Conservation (phyloP, 2,888 invertebrate species). For the Leucophenga maculata region DNA sequence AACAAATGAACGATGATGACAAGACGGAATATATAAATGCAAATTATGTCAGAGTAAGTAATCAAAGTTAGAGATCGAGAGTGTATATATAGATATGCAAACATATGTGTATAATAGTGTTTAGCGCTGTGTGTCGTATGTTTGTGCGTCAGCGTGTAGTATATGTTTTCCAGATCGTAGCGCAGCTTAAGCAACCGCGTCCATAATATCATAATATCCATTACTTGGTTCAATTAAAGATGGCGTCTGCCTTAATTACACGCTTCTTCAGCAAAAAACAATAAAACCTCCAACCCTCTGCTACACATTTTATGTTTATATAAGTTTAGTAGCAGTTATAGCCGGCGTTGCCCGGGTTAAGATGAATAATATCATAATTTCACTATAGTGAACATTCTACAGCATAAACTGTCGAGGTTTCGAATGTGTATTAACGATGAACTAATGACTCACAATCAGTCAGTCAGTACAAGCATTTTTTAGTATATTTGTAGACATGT, state of each 20-base stretch:
- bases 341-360: too few species aligned
- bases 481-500: too few species aligned
- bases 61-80: conserved; percentile 7
- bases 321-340: neutral
- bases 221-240: conserved; percentile 19
- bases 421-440: neutral
- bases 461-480: too few species aligned
- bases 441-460: neutral
- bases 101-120: neutral
- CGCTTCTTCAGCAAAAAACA: conserved; percentile 35
- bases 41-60: conserved; percentile 89
- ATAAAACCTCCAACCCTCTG: neutral
- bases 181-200: neutral
- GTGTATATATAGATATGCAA: neutral
- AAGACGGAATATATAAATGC: conserved; percentile 94
- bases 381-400: too few species aligned
- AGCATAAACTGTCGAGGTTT: too few species aligned
- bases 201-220: neutral
- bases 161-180: conserved; percentile 4
- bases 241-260: conserved; percentile 49
- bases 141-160: neutral
- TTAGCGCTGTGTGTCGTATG: neutral
- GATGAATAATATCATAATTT: too few species aligned
- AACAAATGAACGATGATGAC: conserved; percentile 81
- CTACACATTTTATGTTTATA: neutral